These are phyloP conservation scores for Entomyzon cyanotis DNA, from an alignment of 2,113 vertebrate genomes.

Conservation along the genomic window DNA sequence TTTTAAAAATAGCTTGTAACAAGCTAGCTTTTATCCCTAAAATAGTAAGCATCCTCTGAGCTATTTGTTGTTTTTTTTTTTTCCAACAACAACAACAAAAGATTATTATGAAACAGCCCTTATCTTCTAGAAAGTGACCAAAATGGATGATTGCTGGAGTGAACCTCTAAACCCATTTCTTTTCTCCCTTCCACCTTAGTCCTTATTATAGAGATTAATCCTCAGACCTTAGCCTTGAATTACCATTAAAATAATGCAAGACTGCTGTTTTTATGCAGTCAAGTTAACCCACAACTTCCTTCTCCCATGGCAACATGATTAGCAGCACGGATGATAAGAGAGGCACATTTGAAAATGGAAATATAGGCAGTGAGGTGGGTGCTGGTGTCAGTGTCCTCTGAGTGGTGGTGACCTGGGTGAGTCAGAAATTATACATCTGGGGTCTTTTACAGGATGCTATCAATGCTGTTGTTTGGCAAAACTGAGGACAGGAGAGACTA, in stretches of 20 bases:
- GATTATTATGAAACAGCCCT: not conserved
- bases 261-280: not conserved
- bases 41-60: not conserved
- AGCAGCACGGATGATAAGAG: not conserved
- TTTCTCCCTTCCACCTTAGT: not conserved
- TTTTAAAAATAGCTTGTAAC: not conserved
- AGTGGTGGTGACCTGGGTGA: not conserved
- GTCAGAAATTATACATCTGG: not conserved
- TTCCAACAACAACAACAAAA: not conserved
- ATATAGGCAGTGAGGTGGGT: not conserved
- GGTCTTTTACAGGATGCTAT: not conserved
- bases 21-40: not conserved
- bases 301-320: not conserved
- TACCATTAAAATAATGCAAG: not conserved
- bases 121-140: not conserved
- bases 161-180: not conserved
- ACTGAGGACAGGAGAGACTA: not conserved
- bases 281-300: not conserved
- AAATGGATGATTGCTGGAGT: not conserved
- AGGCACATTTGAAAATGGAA: not conserved
- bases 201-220: not conserved
- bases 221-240: not conserved
- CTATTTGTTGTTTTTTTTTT: not conserved
- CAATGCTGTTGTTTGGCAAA: not conserved
- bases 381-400: not conserved